Conservation (phyloP, 2,113 vertebrate genomes). For the Semnornis frantzii region DNA sequence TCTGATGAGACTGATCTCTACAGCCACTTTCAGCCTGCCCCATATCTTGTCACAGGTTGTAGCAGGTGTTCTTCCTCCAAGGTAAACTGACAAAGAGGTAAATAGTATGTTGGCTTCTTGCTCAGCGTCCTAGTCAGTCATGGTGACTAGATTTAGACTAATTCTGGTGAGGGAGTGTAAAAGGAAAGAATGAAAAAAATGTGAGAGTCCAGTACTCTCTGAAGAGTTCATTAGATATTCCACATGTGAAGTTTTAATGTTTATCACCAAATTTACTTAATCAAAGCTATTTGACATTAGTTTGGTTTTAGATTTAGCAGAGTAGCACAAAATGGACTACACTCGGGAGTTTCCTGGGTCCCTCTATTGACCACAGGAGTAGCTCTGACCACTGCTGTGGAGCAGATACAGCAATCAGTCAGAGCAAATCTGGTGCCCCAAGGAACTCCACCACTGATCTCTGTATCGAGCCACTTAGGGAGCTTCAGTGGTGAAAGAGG, state of each 20-base stretch:
- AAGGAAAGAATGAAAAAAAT: neutral
- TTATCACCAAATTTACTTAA: neutral
- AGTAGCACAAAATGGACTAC: neutral
- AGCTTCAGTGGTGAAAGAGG: neutral
- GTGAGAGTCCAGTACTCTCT: neutral
- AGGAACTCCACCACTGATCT: neutral
- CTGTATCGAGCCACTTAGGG: neutral
- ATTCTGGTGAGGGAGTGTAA: neutral
- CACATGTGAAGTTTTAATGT: fast-evolving
- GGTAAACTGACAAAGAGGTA: neutral
- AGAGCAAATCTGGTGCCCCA: neutral
- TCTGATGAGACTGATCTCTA: neutral
- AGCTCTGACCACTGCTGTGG: neutral
- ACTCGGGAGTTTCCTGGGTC: neutral
- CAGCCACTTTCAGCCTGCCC: neutral
- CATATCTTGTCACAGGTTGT: fast-evolving
- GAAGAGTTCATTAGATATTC: neutral
- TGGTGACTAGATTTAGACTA: neutral
- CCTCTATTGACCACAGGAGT: neutral
- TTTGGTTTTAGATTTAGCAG: neutral
- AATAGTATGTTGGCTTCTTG: neutral
- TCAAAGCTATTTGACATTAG: neutral
- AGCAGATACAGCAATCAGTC: neutral
- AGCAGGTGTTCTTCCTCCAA: neutral
- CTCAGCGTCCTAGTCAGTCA: neutral